Evolutionary conservation across 1,140 invertebrate species (phyloP).

Genomic region (Gryllus bimaculatus): DNA sequence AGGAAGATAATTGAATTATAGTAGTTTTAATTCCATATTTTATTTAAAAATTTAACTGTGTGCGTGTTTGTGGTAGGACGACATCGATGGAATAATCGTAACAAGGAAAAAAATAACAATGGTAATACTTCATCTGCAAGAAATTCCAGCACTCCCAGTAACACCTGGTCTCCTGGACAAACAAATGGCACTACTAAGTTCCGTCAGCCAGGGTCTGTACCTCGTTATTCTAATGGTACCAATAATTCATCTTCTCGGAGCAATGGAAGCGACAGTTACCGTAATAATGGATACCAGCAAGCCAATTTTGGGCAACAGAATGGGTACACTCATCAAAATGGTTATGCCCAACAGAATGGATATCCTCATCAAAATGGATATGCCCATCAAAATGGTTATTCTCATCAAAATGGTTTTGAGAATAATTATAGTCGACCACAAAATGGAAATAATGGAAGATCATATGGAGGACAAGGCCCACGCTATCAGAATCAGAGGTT

Average conservation of each 20-base stretch:
- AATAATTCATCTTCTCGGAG: not conserved
- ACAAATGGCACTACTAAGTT: not conserved
- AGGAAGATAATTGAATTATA: not conserved
- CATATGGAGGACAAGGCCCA: slow-evolving; percentile 28
- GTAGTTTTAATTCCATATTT: not conserved
- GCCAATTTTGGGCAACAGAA: slow-evolving; percentile 13
- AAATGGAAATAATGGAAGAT: slow-evolving; percentile 19
- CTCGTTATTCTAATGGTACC: not conserved
- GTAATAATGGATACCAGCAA: slow-evolving; percentile 6
- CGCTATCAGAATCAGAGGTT: slow-evolving; percentile 28
- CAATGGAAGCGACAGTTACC: not conserved
- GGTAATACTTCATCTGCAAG: not conserved
- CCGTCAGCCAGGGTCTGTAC: not conserved
- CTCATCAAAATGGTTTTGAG: slow-evolving; percentile 11
- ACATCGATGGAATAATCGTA: slow-evolving; percentile 18
- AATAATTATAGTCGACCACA: slow-evolving; percentile 9
- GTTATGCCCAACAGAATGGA: slow-evolving; percentile 12
- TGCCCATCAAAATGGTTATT: slow-evolving; percentile 14
- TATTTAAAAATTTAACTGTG: not conserved
- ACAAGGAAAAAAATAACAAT: slow-evolving; percentile 8
- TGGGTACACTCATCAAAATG: slow-evolving; percentile 10
- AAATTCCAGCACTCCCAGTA: not conserved
- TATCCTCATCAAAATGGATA: slow-evolving; percentile 15
- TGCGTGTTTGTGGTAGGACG: slow-evolving; percentile 11
- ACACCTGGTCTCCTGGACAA: not conserved